Conservation (phyloP, 2,888 invertebrate species). For the Cerceris ruficornis region DNA sequence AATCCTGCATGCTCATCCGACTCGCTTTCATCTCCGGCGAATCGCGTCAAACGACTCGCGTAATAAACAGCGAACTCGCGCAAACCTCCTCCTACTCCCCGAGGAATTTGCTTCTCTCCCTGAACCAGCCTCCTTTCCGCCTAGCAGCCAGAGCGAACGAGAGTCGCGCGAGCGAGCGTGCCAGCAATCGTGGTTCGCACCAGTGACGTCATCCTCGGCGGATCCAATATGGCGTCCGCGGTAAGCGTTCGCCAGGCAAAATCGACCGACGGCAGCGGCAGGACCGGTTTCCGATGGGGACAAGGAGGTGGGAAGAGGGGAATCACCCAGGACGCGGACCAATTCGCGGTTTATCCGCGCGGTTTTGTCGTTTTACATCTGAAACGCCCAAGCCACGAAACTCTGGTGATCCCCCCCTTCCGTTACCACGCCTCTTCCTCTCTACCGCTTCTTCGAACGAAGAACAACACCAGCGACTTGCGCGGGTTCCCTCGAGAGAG, state of each 20-base stretch:
- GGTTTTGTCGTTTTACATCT: constrained; percentile 54
- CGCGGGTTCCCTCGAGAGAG: too few species aligned
- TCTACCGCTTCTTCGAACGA: too few species aligned
- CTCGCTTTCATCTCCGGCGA: neutral
- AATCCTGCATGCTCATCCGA: neutral
- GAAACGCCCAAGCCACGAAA: constrained; percentile 56
- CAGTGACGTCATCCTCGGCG: constrained; percentile 74
- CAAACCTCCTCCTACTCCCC: too few species aligned
- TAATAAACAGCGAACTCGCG: too few species aligned
- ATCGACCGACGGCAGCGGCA: constrained; percentile 58
- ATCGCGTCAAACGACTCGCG: too few species aligned
- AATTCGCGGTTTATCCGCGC: constrained; percentile 62
- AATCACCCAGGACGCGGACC: constrained; percentile 42
- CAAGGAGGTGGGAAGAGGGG: constrained; percentile 30
- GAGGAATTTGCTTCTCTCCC: too few species aligned
- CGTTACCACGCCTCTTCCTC: neutral
- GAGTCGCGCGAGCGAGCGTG: constrained; percentile 42
- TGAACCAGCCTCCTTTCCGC: neutral
- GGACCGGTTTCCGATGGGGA: constrained; percentile 65
- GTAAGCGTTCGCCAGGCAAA: constrained; percentile 61
- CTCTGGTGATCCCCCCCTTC: constrained; percentile 2
- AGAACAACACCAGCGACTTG: too few species aligned
- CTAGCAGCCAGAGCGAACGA: neutral
- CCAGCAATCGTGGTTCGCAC: constrained; percentile 70
- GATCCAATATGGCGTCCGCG: constrained; percentile 68